These are phyloP conservation scores for Heliothis peltigera DNA, from an alignment of 2,888 invertebrate genomes.

Conservation along the genomic window DNA sequence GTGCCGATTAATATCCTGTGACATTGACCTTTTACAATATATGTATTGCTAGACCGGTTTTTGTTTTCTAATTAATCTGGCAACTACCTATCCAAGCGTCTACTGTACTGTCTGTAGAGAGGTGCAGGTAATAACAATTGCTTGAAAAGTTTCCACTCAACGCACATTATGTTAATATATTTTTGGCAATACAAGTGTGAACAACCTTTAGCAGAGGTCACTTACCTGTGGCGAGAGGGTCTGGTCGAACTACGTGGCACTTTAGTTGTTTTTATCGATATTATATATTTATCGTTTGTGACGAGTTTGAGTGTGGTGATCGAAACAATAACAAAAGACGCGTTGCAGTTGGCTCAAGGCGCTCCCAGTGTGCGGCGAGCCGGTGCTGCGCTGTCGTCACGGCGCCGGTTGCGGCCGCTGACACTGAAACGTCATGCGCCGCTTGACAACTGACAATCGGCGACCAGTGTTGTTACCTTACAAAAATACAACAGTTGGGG, in stretches of 20 bases:
- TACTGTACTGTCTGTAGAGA: too few relatives aligned
- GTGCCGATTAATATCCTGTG: not conserved
- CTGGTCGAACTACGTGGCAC: slow-evolving; percentile 24
- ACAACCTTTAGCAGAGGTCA: slow-evolving; percentile 72
- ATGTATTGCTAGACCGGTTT: not conserved
- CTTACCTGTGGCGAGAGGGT: slow-evolving; percentile 70
- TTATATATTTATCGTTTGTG: too few relatives aligned
- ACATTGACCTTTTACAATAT: not conserved
- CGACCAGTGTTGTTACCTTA: slow-evolving; percentile 44
- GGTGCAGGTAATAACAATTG: too few relatives aligned
- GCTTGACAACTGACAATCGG: slow-evolving; percentile 37
- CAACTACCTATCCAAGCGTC: too few relatives aligned
- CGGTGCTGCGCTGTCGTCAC: not conserved
- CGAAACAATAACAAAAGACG: slow-evolving; percentile 42
- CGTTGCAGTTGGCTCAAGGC: slow-evolving; percentile 32
- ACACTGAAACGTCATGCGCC: slow-evolving; percentile 31
- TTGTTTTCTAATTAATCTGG: too few relatives aligned
- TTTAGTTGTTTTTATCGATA: too few relatives aligned
- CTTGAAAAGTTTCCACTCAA: too few relatives aligned
- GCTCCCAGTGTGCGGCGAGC: slow-evolving; percentile 48
- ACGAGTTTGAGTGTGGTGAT: not conserved
- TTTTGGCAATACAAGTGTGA: slow-evolving; percentile 62
- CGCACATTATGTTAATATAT: too few relatives aligned
- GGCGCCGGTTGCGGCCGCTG: not conserved
- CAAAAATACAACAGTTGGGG: slow-evolving; percentile 8